phyloP scores from a whole-genome alignment of 2,797 vertebrate genomes.

The Acrossocheilus wenchowensis region DNA sequence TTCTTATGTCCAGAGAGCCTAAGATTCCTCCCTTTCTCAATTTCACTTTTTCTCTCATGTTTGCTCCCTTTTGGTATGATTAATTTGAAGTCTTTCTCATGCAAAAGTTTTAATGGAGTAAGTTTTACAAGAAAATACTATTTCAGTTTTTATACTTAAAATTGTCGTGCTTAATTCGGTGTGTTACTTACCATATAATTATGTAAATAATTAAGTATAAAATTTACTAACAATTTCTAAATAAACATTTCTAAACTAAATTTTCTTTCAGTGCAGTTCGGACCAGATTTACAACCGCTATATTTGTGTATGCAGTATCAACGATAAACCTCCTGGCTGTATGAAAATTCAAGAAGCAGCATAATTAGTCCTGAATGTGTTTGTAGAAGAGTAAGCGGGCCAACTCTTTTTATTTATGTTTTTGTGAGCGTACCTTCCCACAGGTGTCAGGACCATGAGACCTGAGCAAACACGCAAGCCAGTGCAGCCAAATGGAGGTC shows the following conservation, averaged over 20 bases:
- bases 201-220: neutral
- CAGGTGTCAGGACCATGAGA: slow-evolving; percentile 34
- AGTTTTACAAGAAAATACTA: neutral
- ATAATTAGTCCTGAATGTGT: slow-evolving; percentile 34
- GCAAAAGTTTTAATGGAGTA: neutral
- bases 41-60: neutral
- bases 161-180: neutral
- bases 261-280: neutral
- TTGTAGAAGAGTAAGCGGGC: neutral
- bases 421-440: slow-evolving; percentile 28
- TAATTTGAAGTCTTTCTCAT: neutral
- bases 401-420: slow-evolving; percentile 17
- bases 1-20: neutral
- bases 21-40: neutral
- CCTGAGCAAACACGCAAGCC: slow-evolving; percentile 43
- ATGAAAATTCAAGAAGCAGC: slow-evolving; percentile 12
- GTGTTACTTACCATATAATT: neutral
- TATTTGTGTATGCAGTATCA: neutral
- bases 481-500: slow-evolving; percentile 11
- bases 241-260: neutral
- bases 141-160: neutral
- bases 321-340: neutral
- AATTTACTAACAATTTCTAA: neutral
- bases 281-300: slow-evolving; percentile 12
- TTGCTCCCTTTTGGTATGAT: neutral